Percentiles rank a stretch among this genome's conserved stretches.
Evolutionary conservation across 92 coral and sea anemone genomes (phyloP).

Genomic region (Parazoanthus atlanticus): DNA sequence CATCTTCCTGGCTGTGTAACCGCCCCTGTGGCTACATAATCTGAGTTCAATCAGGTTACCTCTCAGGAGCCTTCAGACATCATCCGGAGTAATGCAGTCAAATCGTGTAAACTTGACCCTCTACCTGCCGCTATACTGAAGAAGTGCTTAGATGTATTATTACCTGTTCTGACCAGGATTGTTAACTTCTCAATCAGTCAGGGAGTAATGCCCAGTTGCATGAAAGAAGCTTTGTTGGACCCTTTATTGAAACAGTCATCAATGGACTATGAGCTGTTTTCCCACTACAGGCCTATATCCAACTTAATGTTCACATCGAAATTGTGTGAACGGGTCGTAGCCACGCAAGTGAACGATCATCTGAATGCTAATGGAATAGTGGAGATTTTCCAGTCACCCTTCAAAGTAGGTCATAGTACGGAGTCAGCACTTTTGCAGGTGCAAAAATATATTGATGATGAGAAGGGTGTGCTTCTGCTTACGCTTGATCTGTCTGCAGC

Average conservation of each 20-base stretch:
- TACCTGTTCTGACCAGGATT: constrained; percentile 38
- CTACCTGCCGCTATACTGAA: constrained; percentile 47
- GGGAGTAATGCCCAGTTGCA: constrained; percentile 36
- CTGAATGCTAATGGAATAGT: constrained; percentile 13
- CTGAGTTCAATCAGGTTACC: constrained; percentile 37
- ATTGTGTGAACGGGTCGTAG: constrained; percentile 41
- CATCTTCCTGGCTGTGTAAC: too few species aligned
- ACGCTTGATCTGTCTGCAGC: constrained; percentile 47
- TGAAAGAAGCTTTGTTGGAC: constrained; percentile 42
- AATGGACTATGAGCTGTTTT: constrained; percentile 37
- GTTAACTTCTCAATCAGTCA: constrained; percentile 45
- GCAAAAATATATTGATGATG: constrained; percentile 49
- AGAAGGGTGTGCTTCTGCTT: constrained; percentile 43
- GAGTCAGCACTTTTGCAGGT: constrained; percentile 45
- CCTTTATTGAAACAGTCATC: constrained; percentile 48
- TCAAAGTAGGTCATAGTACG: constrained; percentile 38
- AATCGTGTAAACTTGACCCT: constrained; percentile 49
- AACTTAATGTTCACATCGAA: constrained; percentile 45
- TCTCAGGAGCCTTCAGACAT: not conserved
- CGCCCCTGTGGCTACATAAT: not conserved
- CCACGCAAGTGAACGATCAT: constrained; percentile 22
- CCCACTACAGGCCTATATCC: constrained; percentile 49
- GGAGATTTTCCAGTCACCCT: constrained; percentile 49
- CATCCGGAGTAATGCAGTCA: constrained; percentile 22
- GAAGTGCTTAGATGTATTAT: constrained; percentile 35